Conservation (phyloP, 2,888 invertebrate species). For the Apodemia hepburni region DNA sequence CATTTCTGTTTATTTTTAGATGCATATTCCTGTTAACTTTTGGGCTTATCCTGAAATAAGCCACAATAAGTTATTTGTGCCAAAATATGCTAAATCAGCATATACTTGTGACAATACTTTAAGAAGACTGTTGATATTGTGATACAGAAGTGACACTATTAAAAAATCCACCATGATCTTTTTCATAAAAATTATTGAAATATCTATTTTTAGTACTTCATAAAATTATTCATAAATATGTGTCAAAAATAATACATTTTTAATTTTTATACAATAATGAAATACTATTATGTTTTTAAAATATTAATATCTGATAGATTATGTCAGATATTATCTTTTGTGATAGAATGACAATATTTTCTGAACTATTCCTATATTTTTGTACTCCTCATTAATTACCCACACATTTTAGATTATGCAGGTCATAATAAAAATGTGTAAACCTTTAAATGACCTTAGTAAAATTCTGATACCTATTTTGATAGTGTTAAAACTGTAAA, state of each 20-base stretch:
- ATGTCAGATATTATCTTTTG: not conserved
- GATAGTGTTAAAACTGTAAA: too few species aligned
- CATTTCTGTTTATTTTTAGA: slow-evolving; percentile 31
- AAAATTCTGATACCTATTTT: not conserved
- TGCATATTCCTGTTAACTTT: slow-evolving; percentile 48
- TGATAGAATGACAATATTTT: not conserved
- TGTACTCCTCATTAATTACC: slow-evolving; percentile 19
- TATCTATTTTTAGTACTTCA: not conserved
- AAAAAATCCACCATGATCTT: not conserved
- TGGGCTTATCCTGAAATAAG: slow-evolving; percentile 61
- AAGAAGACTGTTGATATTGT: slow-evolving; percentile 60
- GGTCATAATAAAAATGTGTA: slow-evolving; percentile 47
- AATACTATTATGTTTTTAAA: not conserved
- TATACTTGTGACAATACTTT: not conserved
- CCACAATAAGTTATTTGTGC: slow-evolving; percentile 58
- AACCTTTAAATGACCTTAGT: not conserved
- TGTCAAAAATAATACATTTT: not conserved
- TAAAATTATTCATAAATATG: not conserved
- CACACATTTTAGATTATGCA: slow-evolving; percentile 57
- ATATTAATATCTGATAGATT: not conserved
- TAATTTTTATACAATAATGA: not conserved
- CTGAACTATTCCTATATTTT: not conserved
- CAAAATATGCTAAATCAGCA: slow-evolving; percentile 48
- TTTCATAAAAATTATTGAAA: not conserved
- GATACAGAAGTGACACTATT: slow-evolving; percentile 39